Conservation (phyloP, 2,888 invertebrate species). For the Scelioninae gen. 1 region DNA sequence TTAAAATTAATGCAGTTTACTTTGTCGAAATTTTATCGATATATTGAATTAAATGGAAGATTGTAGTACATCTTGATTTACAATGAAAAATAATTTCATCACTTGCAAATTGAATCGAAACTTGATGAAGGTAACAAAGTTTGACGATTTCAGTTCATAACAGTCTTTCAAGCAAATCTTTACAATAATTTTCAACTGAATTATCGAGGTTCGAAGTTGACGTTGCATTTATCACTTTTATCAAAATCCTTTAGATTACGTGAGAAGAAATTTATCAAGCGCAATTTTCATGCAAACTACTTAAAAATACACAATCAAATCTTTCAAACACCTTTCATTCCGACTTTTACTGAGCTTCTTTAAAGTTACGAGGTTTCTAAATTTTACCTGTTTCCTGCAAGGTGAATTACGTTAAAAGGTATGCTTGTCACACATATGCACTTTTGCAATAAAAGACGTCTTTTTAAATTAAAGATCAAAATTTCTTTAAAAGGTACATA, state of each 20-base stretch:
- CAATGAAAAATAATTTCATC: background rate
- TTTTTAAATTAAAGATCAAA: no score
- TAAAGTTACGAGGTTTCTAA: conserved; percentile 12
- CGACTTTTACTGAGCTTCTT: conserved; percentile 8
- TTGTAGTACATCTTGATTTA: background rate
- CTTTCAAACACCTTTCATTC: conserved; percentile 32
- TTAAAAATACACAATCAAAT: conserved; percentile 39
- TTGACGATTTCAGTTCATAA: background rate
- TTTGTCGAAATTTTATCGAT: no score
- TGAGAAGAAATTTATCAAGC: conserved; percentile 19
- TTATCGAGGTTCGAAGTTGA: conserved; percentile 27
- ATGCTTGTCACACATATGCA: background rate
- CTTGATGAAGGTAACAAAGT: background rate
- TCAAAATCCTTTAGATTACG: conserved; percentile 13
- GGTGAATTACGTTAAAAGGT: conserved; percentile 8
- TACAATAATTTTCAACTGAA: conserved; percentile 21
- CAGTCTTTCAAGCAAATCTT: conserved; percentile 16
- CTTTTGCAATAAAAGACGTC: no score
- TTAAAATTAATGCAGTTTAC: no score
- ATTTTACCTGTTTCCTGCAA: conserved; percentile 12
- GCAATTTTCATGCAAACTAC: conserved; percentile 30
- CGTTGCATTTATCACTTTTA: conserved; percentile 28
- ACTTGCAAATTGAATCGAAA: background rate
- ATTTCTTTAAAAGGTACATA: no score
- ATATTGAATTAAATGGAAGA: no score